Evolutionary conservation across 2,113 vertebrate genomes (phyloP).

Genomic region (Chaenocephalus aceratus): DNA sequence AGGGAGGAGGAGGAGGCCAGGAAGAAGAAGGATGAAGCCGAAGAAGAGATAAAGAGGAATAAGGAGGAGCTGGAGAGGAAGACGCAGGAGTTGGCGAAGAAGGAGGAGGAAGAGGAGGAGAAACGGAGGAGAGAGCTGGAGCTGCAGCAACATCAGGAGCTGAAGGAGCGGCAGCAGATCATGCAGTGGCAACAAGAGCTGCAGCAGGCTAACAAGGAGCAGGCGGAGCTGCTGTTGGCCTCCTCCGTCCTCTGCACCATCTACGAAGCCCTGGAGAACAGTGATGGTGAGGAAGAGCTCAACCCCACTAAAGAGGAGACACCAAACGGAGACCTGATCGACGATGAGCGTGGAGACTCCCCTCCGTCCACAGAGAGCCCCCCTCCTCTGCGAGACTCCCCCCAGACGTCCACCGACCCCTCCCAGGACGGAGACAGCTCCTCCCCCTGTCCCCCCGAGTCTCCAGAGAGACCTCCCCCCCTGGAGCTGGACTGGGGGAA

Average conservation of each 20-base stretch:
- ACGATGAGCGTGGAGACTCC: conserved; percentile 8
- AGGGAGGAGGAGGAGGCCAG: conserved; percentile 62
- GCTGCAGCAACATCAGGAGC: conserved; percentile 76
- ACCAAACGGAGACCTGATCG: not conserved
- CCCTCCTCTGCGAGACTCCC: conserved; percentile 33
- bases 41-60: conserved; percentile 70
- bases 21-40: conserved; percentile 61
- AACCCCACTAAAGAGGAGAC: not conserved
- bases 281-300: conserved; percentile 50
- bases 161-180: conserved; percentile 80
- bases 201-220: conserved; percentile 57
- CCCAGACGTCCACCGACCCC: conserved; percentile 8
- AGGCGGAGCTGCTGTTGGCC: conserved; percentile 67
- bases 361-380: not conserved
- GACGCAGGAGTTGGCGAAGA: not conserved
- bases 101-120: conserved; percentile 49
- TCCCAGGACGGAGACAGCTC: conserved; percentile 37
- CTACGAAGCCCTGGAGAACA: conserved; percentile 81
- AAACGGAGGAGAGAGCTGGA: conserved; percentile 67
- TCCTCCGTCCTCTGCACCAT: conserved; percentile 84
- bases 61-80: conserved; percentile 43
- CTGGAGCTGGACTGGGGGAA: conserved; percentile 83
- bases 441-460: conserved; percentile 39
- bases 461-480: conserved; percentile 60
- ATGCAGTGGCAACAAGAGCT: conserved; percentile 81